Conservation (phyloP, 2,113 vertebrate genomes). For the Phyllostomus hastatus region DNA sequence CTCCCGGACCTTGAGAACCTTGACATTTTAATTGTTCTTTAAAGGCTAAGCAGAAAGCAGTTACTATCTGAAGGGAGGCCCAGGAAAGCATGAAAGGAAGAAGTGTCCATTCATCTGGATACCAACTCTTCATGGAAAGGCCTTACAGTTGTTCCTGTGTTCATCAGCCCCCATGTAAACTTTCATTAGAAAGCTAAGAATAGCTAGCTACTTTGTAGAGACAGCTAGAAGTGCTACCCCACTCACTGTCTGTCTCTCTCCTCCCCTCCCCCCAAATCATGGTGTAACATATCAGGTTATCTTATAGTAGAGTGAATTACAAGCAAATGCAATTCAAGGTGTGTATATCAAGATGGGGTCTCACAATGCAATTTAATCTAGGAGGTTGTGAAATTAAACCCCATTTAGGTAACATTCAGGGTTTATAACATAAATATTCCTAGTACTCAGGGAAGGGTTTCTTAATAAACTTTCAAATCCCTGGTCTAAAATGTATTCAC, state of each 20-base stretch:
- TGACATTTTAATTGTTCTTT: neutral
- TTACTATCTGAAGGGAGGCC: neutral
- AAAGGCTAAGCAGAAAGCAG: neutral
- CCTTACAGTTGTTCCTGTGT: neutral
- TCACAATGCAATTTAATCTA: neutral
- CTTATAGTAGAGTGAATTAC: neutral
- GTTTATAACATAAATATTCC: neutral
- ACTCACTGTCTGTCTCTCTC: neutral
- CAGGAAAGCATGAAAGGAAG: neutral
- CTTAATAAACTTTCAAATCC: slow-evolving; percentile 30
- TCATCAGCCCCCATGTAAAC: neutral
- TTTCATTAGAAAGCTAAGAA: neutral
- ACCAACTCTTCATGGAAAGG: neutral
- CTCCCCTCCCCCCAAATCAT: neutral
- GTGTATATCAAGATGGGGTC: neutral
- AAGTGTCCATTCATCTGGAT: neutral
- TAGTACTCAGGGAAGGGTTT: neutral
- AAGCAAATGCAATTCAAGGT: neutral
- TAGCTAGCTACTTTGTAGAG: neutral
- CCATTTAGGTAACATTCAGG: neutral
- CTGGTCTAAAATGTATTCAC: neutral
- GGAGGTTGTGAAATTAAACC: slow-evolving; percentile 6
- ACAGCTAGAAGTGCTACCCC: neutral
- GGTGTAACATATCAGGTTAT: neutral
- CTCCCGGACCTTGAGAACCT: neutral